Evolutionary conservation across 2,888 invertebrate species (phyloP).

Genomic region (Timema podura): DNA sequence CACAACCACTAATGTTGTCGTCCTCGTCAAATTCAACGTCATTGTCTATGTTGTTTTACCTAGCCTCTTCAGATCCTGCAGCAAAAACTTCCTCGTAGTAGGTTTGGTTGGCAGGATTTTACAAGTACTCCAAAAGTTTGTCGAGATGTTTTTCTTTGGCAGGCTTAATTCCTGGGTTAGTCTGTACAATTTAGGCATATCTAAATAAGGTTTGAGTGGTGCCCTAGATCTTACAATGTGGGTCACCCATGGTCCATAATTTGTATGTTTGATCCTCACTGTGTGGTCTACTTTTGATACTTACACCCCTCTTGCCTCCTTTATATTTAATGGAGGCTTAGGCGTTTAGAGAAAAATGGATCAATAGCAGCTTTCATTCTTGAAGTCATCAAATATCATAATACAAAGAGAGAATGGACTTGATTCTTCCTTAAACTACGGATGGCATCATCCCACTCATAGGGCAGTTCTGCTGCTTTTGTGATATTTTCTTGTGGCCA

Average conservation of each 20-base stretch:
- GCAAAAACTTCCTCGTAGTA: not conserved
- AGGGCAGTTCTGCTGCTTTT: not conserved
- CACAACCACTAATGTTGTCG: constrained; percentile 15
- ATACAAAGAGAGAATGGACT: not conserved
- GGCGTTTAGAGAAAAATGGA: not conserved
- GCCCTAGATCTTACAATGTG: not conserved
- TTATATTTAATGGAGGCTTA: not conserved
- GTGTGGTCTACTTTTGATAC: not conserved
- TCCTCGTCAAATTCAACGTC: not conserved
- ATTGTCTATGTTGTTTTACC: not conserved
- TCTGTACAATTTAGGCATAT: not conserved
- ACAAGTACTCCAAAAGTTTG: not conserved
- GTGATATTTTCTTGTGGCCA: not conserved
- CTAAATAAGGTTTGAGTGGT: not conserved
- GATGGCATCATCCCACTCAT: not conserved
- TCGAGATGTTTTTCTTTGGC: not conserved
- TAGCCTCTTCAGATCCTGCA: not conserved
- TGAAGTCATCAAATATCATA: not conserved
- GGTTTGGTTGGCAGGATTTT: not conserved
- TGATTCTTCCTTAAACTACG: not conserved
- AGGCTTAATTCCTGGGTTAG: not conserved
- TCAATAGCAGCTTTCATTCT: not conserved
- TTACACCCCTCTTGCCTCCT: not conserved
- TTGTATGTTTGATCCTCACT: not conserved
- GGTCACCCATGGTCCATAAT: not conserved